Base-by-base conservation (phyloP, 2,888 invertebrate genomes). In the Amorpha juglandis region DNA sequence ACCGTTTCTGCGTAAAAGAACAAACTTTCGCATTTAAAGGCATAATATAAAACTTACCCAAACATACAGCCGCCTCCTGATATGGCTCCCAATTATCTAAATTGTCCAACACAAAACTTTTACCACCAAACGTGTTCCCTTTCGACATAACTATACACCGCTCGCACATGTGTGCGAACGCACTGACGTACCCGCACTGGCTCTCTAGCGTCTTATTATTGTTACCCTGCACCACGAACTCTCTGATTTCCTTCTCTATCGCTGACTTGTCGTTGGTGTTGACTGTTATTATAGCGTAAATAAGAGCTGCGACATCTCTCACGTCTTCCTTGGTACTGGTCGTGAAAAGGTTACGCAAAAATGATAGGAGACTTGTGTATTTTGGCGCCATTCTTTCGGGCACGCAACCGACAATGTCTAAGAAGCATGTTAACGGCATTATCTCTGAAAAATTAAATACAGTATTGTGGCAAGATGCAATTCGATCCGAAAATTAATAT, bases 381-480 rank as follows among this genome's bases (percentile, higher is more conserved):
- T 95, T 94, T 45, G 94, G 80, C 0, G 96, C 94, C 78, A 98
- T 94, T 66, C 95, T 89, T 27, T 95, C 94, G 0, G 98, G 96
- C 11, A 97, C 95, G 68, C 97, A 97, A 51, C 98, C 98, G n/a
- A 98, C 94, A 27, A 98, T 93, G 88, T 98, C 98, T 73, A 97
- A 92, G 79, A 98, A 94, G 74, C 97, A 97, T 66, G 96, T 95
- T 64, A 98, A 84, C 0, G 96, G 92, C 87, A 95, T 94, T 55
- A 95, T 82, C 77, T 94, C 95, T 96, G 80, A 11, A 45, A 45
- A 1, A 83, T n/a, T n/a, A n/a, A n/a, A n/a, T n/a, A n/a, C n/a
- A n/a, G n/a, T n/a, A n/a, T n/a, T n/a, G n/a, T n/a, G n/a, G n/a
- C n/a, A n/a, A n/a, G n/a, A n/a, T n/a, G n/a, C n/a, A n/a, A n/a